These are phyloP conservation scores for Zoanthus solanderi DNA, from an alignment of 92 coral and sea anemone genomes.

Conservation along the genomic window DNA sequence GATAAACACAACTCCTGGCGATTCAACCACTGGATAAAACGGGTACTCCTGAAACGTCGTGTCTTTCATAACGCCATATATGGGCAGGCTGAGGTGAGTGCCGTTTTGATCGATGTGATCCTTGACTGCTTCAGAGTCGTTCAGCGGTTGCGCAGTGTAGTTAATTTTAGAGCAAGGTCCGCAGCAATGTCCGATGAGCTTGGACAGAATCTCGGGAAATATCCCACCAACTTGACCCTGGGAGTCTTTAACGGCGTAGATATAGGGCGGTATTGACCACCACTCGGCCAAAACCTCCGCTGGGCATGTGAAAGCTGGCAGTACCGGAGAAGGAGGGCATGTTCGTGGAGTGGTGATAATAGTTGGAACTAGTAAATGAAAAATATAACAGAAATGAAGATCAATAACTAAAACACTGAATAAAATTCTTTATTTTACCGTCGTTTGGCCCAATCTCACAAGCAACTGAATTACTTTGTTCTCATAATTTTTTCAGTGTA, in stretches of 20 bases:
- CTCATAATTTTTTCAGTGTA: no score
- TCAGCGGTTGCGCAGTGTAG: slow-evolving; percentile 73
- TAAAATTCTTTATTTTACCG: no score
- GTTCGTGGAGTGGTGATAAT: neutral
- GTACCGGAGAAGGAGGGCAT: slow-evolving; percentile 14
- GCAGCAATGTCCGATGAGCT: slow-evolving; percentile 76
- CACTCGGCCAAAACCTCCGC: slow-evolving; percentile 79
- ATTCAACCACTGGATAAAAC: slow-evolving; percentile 95
- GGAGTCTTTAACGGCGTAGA: slow-evolving; percentile 64
- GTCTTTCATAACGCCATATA: slow-evolving; percentile 99
- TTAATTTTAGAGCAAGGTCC: slow-evolving; percentile 80
- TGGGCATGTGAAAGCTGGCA: slow-evolving; percentile 59
- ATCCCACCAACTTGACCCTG: slow-evolving; percentile 71
- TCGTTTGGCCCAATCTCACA: neutral
- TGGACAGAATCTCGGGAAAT: slow-evolving; percentile 69
- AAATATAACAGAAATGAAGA: neutral
- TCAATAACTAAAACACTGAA: neutral
- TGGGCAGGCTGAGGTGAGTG: slow-evolving; percentile 88
- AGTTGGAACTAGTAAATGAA: neutral
- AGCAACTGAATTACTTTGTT: no score
- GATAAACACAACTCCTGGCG: slow-evolving; percentile 97
- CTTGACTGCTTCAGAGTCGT: slow-evolving; percentile 97
- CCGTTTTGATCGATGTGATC: slow-evolving; percentile 81
- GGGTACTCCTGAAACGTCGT: slow-evolving; percentile 84
- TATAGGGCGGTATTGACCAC: slow-evolving; percentile 98